Evolutionary conservation across 2,888 invertebrate genomes (phyloP), one percentile per base, ranked within the genome.

Genomic region (Andricus curvator): DNA sequence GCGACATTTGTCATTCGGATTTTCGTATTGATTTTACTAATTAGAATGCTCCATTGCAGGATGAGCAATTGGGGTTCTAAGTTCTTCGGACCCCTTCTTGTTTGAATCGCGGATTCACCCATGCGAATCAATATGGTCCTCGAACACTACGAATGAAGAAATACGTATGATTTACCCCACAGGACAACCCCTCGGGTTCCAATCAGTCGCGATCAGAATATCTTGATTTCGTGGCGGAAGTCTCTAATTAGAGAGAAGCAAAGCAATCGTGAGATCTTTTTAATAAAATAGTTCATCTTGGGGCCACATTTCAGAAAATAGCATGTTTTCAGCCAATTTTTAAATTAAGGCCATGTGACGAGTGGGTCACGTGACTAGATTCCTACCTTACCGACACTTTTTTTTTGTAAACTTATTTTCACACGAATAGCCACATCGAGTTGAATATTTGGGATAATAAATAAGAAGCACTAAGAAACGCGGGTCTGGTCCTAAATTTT

Each of bases 11-110:
- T 85, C 82, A 86, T 84, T 77, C 78, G 85, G 81, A 88, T 88
- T 87, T 88, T 84, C 84, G 85, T 90, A 89, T 90, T 90, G 90
- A 90, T 89, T 89, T 88, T 87, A 88, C 88, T 89, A 90, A 89
- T 89, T 89, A 89, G 85, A 76, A 56, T 79, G 78, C 78, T 79
- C 81, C 33, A n/a, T 48, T 56, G 17, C 74, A 37, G 33, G n/a
- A 74, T 29, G 56, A 74, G 51, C 56, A 74, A 74, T 74, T 74
- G 51, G 74, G 22, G 22, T 51, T 74, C n/a, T 56, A 56, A 74
- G 74, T 25, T 56, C 20, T 74, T n/a, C 20, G 51, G 51, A 33
- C 0, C 70, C 70, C 74, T 74, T n/a, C 74, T 56, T 74, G 56
- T 74, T 74, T 74, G 51, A 33, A 51, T 56, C 74, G 74, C 33